These are phyloP conservation scores for Calephelis nemesis DNA, from an alignment of 1,140 invertebrate genomes.

Conservation along the genomic window DNA sequence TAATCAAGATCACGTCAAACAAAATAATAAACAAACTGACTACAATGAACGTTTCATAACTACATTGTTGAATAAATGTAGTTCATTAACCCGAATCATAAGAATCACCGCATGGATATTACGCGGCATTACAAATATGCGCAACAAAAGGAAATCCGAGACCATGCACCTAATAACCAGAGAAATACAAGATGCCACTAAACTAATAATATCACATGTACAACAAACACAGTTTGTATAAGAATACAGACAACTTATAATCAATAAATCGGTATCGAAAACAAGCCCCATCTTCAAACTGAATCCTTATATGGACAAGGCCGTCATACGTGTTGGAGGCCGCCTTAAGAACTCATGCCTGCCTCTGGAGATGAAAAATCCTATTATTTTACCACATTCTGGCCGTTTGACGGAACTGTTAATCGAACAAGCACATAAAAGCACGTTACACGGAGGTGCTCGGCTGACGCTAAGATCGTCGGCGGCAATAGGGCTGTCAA, in stretches of 20 bases:
- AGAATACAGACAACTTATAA: neutral
- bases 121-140: conserved; percentile 23
- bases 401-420: conserved; percentile 27
- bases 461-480: conserved; percentile 40
- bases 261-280: neutral
- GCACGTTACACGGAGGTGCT: conserved; percentile 42
- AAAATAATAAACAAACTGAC: conserved; percentile 12
- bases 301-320: conserved; percentile 35
- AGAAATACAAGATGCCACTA: conserved; percentile 11
- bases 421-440: conserved; percentile 33
- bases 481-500: conserved; percentile 29
- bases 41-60: conserved; percentile 13
- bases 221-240: neutral
- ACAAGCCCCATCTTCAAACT: conserved; percentile 30
- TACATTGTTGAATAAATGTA: conserved; percentile 23
- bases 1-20: neutral
- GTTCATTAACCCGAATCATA: conserved; percentile 26
- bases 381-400: conserved; percentile 25
- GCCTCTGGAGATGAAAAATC: conserved; percentile 30
- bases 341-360: conserved; percentile 31
- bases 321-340: conserved; percentile 40
- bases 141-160: conserved; percentile 18
- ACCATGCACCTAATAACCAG: conserved; percentile 21
- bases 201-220: neutral
- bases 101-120: conserved; percentile 27